A percentile compares a stretch with the other conserved stretches of the same genome.
These are phyloP conservation scores for Hartigia nigra DNA, from an alignment of 2,888 invertebrate genomes.

Conservation along the genomic window DNA sequence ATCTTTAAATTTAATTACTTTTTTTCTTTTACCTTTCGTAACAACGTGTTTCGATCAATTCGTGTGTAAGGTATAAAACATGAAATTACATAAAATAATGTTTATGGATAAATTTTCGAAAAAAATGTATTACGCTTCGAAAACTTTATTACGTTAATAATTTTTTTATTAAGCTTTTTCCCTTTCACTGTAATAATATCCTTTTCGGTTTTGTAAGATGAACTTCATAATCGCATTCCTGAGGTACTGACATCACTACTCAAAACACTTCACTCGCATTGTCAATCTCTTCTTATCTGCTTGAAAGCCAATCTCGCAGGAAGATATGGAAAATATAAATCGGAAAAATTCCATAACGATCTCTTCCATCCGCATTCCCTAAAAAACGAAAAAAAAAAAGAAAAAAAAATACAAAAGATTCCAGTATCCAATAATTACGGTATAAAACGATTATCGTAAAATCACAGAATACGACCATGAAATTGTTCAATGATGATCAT, in stretches of 20 bases:
- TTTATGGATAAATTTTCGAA: not conserved
- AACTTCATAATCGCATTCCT: not conserved
- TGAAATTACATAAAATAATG: too few relatives aligned
- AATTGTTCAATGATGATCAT: not conserved
- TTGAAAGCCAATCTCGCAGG: not conserved
- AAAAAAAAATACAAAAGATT: too few relatives aligned
- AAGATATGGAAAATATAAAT: not conserved
- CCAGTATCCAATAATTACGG: not conserved
- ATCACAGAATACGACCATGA: not conserved
- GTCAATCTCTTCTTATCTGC: not conserved
- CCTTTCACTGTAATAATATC: not conserved
- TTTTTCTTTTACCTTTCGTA: too few relatives aligned
- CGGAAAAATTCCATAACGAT: not conserved
- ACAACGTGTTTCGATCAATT: too few relatives aligned
- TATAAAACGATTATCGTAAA: not conserved
- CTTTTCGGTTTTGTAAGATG: not conserved
- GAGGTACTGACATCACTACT: not conserved
- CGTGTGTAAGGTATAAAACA: too few relatives aligned
- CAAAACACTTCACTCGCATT: not conserved
- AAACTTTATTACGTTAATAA: not conserved
- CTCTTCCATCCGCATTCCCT: not conserved
- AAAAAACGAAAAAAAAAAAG: too few relatives aligned
- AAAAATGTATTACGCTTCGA: not conserved
- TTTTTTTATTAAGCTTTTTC: not conserved
- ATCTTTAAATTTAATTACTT: too few relatives aligned